These are phyloP conservation scores for Cygnus atratus DNA, from an alignment of 2,113 vertebrate species.

Conservation along the genomic window DNA sequence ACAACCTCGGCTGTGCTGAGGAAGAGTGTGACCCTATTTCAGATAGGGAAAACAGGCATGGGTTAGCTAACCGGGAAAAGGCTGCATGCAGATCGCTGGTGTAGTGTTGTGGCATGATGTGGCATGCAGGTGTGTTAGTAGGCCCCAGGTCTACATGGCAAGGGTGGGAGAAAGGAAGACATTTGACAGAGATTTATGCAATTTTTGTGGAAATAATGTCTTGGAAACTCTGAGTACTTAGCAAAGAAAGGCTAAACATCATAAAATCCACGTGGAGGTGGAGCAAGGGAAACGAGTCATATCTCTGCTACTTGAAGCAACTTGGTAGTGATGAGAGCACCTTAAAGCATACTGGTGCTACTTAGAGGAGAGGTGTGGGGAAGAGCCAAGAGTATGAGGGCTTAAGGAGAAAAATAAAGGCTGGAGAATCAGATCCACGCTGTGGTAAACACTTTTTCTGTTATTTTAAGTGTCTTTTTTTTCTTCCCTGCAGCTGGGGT, in stretches of 20 bases:
- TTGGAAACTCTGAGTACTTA: neutral
- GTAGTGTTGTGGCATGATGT: neutral
- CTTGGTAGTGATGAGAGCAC: neutral
- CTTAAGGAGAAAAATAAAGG: neutral
- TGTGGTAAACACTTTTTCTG: neutral
- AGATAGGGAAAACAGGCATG: neutral
- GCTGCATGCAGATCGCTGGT: neutral
- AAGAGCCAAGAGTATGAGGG: neutral
- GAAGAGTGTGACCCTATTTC: neutral
- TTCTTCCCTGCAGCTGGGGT: neutral
- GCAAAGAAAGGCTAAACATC: neutral
- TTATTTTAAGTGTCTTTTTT: neutral
- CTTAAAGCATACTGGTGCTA: neutral
- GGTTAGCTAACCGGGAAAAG: neutral
- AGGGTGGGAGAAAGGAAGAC: neutral
- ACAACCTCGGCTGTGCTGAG: neutral
- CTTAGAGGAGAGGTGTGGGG: neutral
- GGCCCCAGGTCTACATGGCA: neutral
- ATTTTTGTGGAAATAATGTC: neutral
- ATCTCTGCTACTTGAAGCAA: neutral
- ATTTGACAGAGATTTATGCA: neutral
- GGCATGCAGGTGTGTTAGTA: neutral
- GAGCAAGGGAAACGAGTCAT: neutral
- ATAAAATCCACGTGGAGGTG: neutral
- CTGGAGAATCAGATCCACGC: rapidly evolving